Evolutionary conservation across 1,140 invertebrate genomes (phyloP).

Genomic region (Drosophila persimilis): DNA sequence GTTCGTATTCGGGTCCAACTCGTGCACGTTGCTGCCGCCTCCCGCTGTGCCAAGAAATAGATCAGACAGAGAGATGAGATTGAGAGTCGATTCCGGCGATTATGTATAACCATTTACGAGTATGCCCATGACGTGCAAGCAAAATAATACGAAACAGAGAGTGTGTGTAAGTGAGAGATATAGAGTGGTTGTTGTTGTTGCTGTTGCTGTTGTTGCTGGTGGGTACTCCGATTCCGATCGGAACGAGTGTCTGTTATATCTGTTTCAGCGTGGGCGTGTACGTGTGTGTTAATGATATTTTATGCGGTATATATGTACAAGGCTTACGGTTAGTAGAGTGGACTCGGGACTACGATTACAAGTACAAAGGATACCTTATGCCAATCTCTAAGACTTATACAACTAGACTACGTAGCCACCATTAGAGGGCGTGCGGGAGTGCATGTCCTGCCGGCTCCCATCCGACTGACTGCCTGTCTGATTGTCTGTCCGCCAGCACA

Average conservation of each 20-base stretch:
- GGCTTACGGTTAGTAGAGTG: slow-evolving; percentile 50
- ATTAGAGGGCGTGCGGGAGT: too few species aligned
- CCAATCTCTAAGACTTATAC: slow-evolving; percentile 2
- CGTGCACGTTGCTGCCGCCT: slow-evolving; percentile 64
- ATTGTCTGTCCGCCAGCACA: not conserved
- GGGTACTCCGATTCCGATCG: slow-evolving; percentile 46
- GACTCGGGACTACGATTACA: not conserved
- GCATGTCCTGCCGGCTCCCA: too few species aligned
- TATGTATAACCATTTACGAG: slow-evolving; percentile 27
- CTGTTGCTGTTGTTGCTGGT: slow-evolving; percentile 13
- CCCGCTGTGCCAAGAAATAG: slow-evolving; percentile 42
- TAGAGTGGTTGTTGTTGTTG: slow-evolving; percentile 17
- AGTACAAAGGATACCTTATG: slow-evolving; percentile 7
- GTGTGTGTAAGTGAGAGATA: slow-evolving; percentile 23
- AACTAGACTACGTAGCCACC: not conserved
- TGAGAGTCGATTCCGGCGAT: not conserved
- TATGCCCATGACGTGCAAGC: slow-evolving; percentile 53
- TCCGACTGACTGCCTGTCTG: not conserved
- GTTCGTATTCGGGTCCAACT: slow-evolving; percentile 74
- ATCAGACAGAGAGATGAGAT: slow-evolving; percentile 8
- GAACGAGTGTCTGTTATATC: slow-evolving; percentile 57
- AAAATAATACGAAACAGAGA: slow-evolving; percentile 46
- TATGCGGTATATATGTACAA: slow-evolving; percentile 69
- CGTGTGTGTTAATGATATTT: slow-evolving; percentile 59
- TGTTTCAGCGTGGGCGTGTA: slow-evolving; percentile 21